phyloP scores from a whole-genome alignment of 1,140 invertebrate genomes.

The Amyelois transitella region DNA sequence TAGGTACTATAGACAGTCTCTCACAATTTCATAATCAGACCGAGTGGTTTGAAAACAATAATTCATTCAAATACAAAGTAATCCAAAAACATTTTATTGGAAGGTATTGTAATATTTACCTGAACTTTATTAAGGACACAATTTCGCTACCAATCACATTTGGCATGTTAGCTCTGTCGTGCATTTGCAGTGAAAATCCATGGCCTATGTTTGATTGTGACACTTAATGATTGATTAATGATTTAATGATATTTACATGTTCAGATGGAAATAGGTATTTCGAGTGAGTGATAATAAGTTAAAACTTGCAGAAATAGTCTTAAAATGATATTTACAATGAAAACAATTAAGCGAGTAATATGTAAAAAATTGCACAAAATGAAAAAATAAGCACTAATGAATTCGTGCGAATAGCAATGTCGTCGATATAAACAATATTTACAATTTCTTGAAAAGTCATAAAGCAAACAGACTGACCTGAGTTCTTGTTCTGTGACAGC shows the following conservation, averaged over 20 bases:
- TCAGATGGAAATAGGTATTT: neutral
- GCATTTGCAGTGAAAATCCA: neutral
- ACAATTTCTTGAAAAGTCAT: neutral
- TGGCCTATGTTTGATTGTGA: neutral
- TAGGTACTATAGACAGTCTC: too few species aligned
- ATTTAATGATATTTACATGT: neutral
- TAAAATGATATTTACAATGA: neutral
- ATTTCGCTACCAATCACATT: constrained; percentile 59
- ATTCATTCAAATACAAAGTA: too few species aligned
- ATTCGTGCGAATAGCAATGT: neutral
- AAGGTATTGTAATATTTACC: too few species aligned
- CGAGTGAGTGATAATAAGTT: neutral
- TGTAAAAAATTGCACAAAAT: neutral
- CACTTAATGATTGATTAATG: neutral
- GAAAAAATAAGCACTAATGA: neutral
- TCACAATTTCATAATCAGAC: too few species aligned
- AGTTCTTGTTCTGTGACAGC: constrained; percentile 62
- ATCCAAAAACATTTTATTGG: too few species aligned
- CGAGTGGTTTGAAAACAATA: too few species aligned
- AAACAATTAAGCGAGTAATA: neutral
- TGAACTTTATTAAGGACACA: constrained; percentile 23
- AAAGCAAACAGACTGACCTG: constrained; percentile 30
- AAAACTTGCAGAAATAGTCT: neutral
- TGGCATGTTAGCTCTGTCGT: constrained; percentile 14
- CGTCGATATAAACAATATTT: constrained; percentile 8